These are phyloP conservation scores for Drosophila santomea DNA, from an alignment of 1,140 invertebrate species.

Conservation along the genomic window DNA sequence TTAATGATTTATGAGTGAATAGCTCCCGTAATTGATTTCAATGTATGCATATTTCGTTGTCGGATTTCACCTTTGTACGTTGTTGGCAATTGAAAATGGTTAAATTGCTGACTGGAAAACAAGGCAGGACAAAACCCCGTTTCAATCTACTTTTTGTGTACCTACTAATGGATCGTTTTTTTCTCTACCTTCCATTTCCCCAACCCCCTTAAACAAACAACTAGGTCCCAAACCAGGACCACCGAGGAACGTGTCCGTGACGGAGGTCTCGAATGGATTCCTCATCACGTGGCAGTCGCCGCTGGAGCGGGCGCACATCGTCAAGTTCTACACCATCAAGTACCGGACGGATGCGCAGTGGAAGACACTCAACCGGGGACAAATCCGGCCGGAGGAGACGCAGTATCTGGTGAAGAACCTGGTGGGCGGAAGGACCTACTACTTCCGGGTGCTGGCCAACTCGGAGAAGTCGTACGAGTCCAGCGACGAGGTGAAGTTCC, in stretches of 20 bases:
- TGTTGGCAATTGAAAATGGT: conserved; percentile 11
- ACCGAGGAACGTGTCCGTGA: conserved; percentile 94
- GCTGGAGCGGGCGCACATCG: conserved; percentile 90
- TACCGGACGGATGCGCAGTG: conserved; percentile 94
- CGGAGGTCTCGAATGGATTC: conserved; percentile 93
- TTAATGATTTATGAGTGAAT: neutral
- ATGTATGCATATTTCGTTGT: conserved; percentile 30
- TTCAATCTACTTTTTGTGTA: neutral
- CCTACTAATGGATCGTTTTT: conserved; percentile 39
- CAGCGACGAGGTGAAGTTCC: conserved; percentile 94
- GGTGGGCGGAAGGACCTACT: conserved; percentile 94
- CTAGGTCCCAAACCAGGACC: conserved; percentile 94
- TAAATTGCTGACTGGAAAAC: conserved; percentile 42
- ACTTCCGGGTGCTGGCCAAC: conserved; percentile 95
- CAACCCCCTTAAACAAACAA: neutral
- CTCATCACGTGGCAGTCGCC: conserved; percentile 95
- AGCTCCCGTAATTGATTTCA: neutral
- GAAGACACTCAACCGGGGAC: conserved; percentile 94
- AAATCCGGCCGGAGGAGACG: conserved; percentile 94
- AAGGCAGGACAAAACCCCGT: conserved; percentile 18
- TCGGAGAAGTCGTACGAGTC: conserved; percentile 92
- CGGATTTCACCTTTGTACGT: conserved; percentile 22
- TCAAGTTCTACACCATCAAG: conserved; percentile 96
- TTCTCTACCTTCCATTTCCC: neutral
- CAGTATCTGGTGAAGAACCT: conserved; percentile 96